A percentile compares a stretch with the other conserved stretches of the same genome.
Evolutionary conservation across 2,888 invertebrate genomes (phyloP).

Genomic region (Drosophila yooni): DNA sequence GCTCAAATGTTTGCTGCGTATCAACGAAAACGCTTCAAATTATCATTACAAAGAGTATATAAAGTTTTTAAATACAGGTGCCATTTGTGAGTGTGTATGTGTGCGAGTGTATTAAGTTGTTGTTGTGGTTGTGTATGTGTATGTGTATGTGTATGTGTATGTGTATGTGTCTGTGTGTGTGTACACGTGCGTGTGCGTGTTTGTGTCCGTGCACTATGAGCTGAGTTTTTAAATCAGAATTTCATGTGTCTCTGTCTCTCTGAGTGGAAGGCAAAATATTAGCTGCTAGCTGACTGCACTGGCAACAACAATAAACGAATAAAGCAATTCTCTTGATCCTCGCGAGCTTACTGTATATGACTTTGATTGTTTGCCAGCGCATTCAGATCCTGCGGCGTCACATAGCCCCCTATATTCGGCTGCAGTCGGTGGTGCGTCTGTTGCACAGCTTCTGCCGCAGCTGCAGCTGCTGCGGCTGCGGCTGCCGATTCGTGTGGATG

Average conservation of each 20-base stretch:
- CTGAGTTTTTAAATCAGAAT: not conserved
- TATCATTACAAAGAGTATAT: conserved; percentile 26
- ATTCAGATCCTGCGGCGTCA: conserved; percentile 80
- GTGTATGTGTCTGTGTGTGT: not conserved
- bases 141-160: not conserved
- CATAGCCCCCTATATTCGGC: conserved; percentile 76
- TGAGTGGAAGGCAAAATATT: conserved; percentile 25
- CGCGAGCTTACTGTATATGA: conserved; percentile 53
- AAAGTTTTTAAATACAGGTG: conserved; percentile 28
- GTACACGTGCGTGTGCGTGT: not conserved
- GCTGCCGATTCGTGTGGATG: not conserved
- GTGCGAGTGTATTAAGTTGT: not conserved
- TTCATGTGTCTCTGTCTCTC: conserved; percentile 10
- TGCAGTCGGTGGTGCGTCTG: conserved; percentile 26
- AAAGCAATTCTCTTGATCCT: conserved; percentile 11
- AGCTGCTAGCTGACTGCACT: conserved; percentile 28
- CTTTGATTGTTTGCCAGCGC: conserved; percentile 74
- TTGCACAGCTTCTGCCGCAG: conserved; percentile 8
- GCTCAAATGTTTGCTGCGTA: not conserved
- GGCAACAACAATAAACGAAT: conserved; percentile 13
- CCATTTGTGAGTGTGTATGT: conserved; percentile 13
- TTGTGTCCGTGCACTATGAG: not conserved
- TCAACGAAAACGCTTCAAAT: conserved; percentile 2
- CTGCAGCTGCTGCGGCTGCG: not conserved
- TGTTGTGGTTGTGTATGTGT: not conserved